A percentile compares a stretch with the other conserved stretches of the same genome.
Conservation (phyloP, 1,140 invertebrate species). For the Neotoxoptera formosana region DNA sequence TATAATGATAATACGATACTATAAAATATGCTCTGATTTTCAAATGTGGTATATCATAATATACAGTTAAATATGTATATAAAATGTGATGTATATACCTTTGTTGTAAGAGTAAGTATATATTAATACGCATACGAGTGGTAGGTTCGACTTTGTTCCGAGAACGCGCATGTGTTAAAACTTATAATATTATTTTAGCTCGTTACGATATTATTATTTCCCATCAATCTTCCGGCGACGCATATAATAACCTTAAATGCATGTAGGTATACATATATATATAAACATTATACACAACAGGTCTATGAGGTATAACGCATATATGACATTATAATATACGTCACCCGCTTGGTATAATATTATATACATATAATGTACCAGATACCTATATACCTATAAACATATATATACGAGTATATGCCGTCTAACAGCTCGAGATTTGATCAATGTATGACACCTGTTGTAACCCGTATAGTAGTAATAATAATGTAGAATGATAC, state of each 20-base stretch:
- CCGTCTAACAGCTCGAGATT: neutral
- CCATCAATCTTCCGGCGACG: neutral
- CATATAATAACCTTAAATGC: neutral
- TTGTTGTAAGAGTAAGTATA: neutral
- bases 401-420: neutral
- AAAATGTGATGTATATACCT: neutral
- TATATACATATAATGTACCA: neutral
- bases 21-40: too few relatives aligned
- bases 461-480: neutral
- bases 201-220: conserved; percentile 17
- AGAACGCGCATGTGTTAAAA: neutral
- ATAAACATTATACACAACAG: neutral
- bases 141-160: neutral
- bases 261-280: neutral
- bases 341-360: neutral
- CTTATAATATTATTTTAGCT: neutral
- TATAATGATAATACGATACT: too few relatives aligned
- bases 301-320: neutral
- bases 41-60: too few relatives aligned
- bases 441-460: neutral
- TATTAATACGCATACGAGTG: neutral
- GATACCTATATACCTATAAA: neutral
- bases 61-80: neutral
- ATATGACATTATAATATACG: neutral
- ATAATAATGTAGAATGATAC: neutral